Evolutionary conservation across 2,797 vertebrate species (phyloP).

Genomic region (Acanthopagrus latus): DNA sequence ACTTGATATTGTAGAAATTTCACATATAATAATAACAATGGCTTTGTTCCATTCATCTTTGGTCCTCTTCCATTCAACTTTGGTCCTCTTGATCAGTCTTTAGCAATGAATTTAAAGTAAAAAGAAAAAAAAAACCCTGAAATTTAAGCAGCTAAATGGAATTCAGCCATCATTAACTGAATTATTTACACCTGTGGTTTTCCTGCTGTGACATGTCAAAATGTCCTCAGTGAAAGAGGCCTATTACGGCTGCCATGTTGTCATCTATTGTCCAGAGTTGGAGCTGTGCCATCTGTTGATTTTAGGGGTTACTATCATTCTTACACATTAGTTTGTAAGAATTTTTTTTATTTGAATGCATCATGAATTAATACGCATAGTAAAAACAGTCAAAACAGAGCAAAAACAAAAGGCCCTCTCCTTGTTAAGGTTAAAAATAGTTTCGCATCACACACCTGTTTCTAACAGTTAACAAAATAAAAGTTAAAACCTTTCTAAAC

Average conservation of each 20-base stretch:
- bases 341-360: too few relatives aligned
- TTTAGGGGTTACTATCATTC: not conserved
- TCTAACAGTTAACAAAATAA: not conserved
- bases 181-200: conserved; percentile 10
- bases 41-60: too few relatives aligned
- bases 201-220: not conserved
- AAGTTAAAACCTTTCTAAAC: not conserved
- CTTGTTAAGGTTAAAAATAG: not conserved
- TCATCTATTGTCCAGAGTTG: not conserved
- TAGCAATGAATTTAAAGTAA: too few relatives aligned
- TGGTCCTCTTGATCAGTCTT: too few relatives aligned
- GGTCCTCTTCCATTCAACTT: too few relatives aligned
- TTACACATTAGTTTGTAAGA: too few relatives aligned
- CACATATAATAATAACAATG: not conserved
- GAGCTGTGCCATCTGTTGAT: not conserved
- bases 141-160: conserved; percentile 3
- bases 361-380: not conserved
- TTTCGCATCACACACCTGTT: not conserved
- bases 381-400: not conserved
- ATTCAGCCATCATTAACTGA: not conserved
- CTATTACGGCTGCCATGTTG: not conserved
- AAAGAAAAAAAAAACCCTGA: too few relatives aligned
- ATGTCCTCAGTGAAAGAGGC: not conserved
- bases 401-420: not conserved
- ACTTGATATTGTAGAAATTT: not conserved